Base-by-base conservation (phyloP, 37 sponge, comb jelly and placozoan species). In the Spongia lamella region DNA sequence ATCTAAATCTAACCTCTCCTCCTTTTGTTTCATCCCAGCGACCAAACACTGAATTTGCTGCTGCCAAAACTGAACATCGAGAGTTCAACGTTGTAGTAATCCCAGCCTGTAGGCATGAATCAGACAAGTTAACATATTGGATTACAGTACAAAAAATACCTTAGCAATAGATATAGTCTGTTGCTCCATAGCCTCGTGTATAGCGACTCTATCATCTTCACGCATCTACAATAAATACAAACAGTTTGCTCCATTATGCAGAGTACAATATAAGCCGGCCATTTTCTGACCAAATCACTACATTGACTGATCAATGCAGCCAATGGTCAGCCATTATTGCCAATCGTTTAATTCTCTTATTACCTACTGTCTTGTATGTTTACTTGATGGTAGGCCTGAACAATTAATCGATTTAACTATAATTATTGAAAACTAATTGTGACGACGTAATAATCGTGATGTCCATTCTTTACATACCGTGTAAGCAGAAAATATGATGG, bases 171-270 rank as follows among this genome's bases (percentile, higher is more conserved):
- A 98, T 58, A 98, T 98, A 49, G 99, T 98, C 63, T 98, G 99
- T 76, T 98, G 99, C 58, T 98, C 99, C 99, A 98, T 98, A n/a
- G 99, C 99, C 63, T 98, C 99, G 64, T 98, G 99, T 36, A 98
- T 98, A 27, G 99, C 99, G 49, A 98, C 99, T 58, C 99, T 33
- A 56, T 98, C 99, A 59, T 97, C 93, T 63, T 97, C 89, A 63
- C 98, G 86, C 98, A 97, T 97, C 90, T 90, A 58, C 21, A 17
- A 15, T 39, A 17, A 21, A 56, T 24, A 15, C 9, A 52, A 64
- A 70, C 7, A 2, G 32, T 9, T 25, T 14, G 22, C 11, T 34
- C n/a, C n/a, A n/a, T n/a, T n/a, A n/a, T 14, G 63, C 22, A 66
- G 19, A 29, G 35, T 20, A 11, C 38, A 14, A 11, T 9, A 66